These are phyloP conservation scores for Muntiacus reevesi DNA, from an alignment of 2,113 vertebrate species.

Conservation along the genomic window DNA sequence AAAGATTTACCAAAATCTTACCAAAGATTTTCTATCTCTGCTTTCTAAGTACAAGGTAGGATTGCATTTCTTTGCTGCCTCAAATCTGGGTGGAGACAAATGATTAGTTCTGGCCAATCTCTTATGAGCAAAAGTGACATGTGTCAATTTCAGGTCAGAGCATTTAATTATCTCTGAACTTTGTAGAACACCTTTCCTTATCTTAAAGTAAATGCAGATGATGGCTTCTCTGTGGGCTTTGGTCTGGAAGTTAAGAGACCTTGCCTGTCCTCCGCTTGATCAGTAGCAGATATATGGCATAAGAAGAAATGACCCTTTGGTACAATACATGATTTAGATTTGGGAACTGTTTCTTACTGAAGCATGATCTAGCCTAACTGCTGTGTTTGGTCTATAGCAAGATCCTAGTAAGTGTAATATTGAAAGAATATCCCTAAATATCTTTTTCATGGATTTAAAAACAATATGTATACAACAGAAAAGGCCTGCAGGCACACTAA, in stretches of 20 bases:
- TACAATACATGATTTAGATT: not conserved
- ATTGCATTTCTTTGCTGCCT: not conserved
- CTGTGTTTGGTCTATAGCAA: not conserved
- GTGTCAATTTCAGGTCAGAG: not conserved
- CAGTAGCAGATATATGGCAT: not conserved
- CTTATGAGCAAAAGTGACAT: not conserved
- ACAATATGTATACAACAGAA: not conserved
- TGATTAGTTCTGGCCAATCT: not conserved
- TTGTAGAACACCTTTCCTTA: not conserved
- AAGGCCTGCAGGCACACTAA: rapidly evolving
- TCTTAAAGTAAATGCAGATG: not conserved
- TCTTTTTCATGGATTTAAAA: not conserved
- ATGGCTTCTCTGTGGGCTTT: not conserved
- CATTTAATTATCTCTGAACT: not conserved
- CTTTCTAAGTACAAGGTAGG: not conserved
- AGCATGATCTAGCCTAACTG: not conserved
- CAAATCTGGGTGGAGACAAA: not conserved
- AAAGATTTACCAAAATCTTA: not conserved
- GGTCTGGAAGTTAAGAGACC: not conserved
- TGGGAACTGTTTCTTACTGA: not conserved
- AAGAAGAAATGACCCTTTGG: not conserved
- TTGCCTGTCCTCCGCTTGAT: not conserved
- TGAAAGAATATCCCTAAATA: not conserved
- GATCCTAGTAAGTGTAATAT: not conserved
- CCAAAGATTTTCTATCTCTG: not conserved